phyloP scores from a whole-genome alignment of 2,797 vertebrate genomes.

The Fratercula arctica region DNA sequence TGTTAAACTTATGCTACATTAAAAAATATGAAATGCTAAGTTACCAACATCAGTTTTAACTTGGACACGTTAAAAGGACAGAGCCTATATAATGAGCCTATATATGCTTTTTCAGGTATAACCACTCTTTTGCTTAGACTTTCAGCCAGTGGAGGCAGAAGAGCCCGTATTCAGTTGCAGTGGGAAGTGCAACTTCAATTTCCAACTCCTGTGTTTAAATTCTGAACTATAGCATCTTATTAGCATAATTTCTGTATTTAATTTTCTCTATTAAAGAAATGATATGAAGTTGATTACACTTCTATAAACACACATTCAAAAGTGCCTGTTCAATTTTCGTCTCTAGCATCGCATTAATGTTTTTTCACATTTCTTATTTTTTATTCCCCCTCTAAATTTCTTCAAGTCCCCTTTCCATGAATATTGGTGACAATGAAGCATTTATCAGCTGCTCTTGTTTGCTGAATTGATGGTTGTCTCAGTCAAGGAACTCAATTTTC shows the following conservation, averaged over 20 bases:
- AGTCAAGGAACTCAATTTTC: conserved; percentile 28
- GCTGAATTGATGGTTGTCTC: neutral
- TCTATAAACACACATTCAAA: conserved; percentile 9
- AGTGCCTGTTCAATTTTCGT: neutral
- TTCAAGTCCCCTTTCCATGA: neutral
- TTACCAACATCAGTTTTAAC: neutral
- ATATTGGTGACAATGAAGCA: neutral
- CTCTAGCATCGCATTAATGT: neutral
- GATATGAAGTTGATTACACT: neutral
- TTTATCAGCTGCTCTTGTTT: conserved; percentile 15
- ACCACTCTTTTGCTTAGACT: neutral
- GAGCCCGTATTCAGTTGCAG: neutral
- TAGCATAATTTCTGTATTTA: conserved; percentile 7
- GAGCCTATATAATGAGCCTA: neutral
- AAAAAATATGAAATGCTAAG: neutral
- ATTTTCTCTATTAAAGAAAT: conserved; percentile 10
- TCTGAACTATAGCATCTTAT: neutral
- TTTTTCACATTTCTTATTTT: neutral
- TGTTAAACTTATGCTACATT: neutral
- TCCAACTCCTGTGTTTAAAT: neutral
- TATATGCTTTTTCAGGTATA: neutral
- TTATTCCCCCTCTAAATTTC: neutral
- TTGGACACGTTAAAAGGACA: neutral
- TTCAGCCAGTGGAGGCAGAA: neutral
- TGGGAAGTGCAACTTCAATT: neutral